These are phyloP conservation scores for Syrmaticus mikado DNA, from an alignment of 2,113 vertebrate genomes.

Conservation along the genomic window DNA sequence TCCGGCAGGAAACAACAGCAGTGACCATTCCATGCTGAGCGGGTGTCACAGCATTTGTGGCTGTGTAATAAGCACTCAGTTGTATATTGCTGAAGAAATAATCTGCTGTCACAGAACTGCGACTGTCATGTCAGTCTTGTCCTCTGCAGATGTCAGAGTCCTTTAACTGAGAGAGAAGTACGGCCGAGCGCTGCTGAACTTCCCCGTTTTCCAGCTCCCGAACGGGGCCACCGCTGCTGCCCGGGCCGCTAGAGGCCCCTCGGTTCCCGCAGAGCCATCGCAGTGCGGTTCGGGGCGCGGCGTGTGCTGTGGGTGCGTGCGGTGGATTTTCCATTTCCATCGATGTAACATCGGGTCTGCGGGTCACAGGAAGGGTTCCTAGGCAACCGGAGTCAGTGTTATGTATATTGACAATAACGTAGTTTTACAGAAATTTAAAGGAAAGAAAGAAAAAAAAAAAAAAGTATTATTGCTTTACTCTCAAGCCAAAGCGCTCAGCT, in stretches of 20 bases:
- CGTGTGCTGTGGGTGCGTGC: not conserved
- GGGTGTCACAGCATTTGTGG: not conserved
- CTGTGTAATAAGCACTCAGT: not conserved
- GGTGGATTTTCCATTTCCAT: not conserved
- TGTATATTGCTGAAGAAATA: not conserved
- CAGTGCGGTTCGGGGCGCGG: not conserved
- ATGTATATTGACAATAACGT: accelerated
- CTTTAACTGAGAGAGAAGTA: not conserved
- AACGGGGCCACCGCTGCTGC: accelerated
- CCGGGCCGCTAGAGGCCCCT: not conserved
- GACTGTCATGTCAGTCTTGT: not conserved
- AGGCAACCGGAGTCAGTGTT: not conserved
- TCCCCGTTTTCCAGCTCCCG: not conserved
- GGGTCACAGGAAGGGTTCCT: not conserved
- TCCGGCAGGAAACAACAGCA: not conserved
- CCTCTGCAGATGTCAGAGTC: not conserved
- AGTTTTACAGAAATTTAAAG: not conserved
- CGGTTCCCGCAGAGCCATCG: accelerated
- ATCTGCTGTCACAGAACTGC: not conserved
- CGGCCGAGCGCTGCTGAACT: not conserved
- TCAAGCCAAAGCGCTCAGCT: not conserved
- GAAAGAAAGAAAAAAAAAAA: not conserved
- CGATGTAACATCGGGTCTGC: not conserved
- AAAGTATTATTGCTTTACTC: not conserved
- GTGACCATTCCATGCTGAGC: not conserved